Evolutionary conservation across 2,113 vertebrate species (phyloP).

Genomic region (Ramphastos sulfuratus): DNA sequence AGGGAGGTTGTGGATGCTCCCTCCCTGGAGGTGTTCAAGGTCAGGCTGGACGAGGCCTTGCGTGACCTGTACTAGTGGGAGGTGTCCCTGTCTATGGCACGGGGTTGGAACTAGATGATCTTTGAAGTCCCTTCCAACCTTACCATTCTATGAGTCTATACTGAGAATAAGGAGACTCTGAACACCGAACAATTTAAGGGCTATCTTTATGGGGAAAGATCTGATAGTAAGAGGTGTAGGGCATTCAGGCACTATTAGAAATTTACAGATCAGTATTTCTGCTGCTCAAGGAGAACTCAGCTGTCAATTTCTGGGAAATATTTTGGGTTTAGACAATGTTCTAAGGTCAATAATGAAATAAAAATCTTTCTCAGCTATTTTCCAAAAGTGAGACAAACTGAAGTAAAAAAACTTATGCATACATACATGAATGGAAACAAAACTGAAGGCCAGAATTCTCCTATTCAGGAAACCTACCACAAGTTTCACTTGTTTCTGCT

Average conservation of each 20-base stretch:
- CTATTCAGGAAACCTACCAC: background rate
- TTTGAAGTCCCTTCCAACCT: no score
- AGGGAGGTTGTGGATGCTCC: no score
- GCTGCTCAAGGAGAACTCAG: background rate
- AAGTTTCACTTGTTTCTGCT: background rate
- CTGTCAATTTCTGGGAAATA: background rate
- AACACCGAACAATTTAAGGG: background rate
- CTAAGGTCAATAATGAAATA: background rate
- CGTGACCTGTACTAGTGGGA: no score
- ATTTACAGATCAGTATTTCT: background rate
- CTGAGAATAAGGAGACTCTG: background rate
- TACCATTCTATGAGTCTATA: no score
- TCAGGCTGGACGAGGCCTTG: no score
- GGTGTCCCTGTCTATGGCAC: no score
- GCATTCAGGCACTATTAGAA: background rate
- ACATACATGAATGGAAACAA: background rate
- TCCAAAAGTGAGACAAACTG: background rate
- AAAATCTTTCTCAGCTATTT: background rate
- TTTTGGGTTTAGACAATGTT: background rate
- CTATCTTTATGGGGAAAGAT: background rate
- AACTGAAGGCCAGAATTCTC: background rate
- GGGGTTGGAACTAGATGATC: no score
- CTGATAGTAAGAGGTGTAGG: background rate
- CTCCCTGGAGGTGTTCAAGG: no score
- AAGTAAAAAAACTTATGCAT: background rate